Percentiles rank a stretch among this genome's conserved stretches.
phyloP scores from a whole-genome alignment of 1,140 invertebrate species.

The Calycopis cecrops region DNA sequence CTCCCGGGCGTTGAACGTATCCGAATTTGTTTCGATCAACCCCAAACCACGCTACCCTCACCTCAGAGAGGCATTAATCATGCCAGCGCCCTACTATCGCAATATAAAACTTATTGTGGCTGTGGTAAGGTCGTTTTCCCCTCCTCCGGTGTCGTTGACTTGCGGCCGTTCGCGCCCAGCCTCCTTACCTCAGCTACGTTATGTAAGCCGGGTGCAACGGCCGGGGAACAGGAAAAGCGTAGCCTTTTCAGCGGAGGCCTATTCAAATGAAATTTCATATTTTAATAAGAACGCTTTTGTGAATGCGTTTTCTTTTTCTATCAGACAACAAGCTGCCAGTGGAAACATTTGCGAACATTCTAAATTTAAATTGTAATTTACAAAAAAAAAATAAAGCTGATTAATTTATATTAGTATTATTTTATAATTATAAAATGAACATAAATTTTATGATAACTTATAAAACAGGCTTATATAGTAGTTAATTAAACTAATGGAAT shows the following conservation, averaged over 20 bases:
- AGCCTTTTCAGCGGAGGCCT: not conserved
- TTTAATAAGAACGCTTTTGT: not conserved
- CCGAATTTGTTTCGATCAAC: constrained; percentile 67
- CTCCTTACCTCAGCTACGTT: constrained; percentile 62
- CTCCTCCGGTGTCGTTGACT: constrained; percentile 24
- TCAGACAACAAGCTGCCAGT: no score
- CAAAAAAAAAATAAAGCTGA: no score
- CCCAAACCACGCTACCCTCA: constrained; percentile 38
- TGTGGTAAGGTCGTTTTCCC: constrained; percentile 36
- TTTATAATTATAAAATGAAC: no score
- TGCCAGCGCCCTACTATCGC: constrained; percentile 35
- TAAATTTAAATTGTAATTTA: no score
- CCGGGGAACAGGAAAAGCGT: constrained; percentile 46
- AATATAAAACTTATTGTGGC: constrained; percentile 42
- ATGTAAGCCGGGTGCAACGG: constrained; percentile 69
- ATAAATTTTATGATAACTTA: no score
- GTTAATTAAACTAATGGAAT: no score
- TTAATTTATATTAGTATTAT: no score
- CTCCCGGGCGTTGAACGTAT: constrained; percentile 49
- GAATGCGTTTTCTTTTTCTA: not conserved
- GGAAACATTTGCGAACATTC: no score
- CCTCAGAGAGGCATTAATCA: constrained; percentile 48
- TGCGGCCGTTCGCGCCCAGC: constrained; percentile 42
- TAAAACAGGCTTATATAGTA: no score
- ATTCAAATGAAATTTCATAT: no score